Conservation (phyloP, 2,113 vertebrate genomes). For the Oryzias celebensis region DNA sequence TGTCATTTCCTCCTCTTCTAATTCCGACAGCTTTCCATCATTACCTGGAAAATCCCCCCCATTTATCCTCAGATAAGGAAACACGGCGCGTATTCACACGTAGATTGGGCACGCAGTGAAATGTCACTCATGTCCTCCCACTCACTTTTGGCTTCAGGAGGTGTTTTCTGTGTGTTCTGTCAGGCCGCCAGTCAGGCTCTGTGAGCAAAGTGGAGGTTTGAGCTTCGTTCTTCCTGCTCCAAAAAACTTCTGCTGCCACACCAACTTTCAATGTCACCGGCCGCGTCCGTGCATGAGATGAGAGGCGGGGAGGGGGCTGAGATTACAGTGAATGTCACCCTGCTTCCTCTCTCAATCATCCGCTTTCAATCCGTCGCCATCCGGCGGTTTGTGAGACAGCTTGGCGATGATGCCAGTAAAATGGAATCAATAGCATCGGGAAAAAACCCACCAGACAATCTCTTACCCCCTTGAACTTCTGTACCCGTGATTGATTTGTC, state of each 20-base stretch:
- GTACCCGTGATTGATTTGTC: constrained; percentile 78
- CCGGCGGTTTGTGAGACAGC: constrained; percentile 67
- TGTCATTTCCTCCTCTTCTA: constrained; percentile 5
- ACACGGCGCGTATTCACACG: constrained; percentile 5
- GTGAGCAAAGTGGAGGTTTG: constrained; percentile 16
- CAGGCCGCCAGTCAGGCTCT: constrained; percentile 44
- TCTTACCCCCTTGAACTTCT: constrained; percentile 78
- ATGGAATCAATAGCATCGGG: constrained; percentile 77
- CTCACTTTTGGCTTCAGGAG: constrained; percentile 21
- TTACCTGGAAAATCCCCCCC: constrained; percentile 23
- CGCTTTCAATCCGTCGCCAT: constrained; percentile 73
- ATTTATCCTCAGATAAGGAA: constrained; percentile 40
- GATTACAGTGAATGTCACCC: constrained; percentile 77
- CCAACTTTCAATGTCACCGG: constrained; percentile 63
- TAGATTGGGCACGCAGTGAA: constrained; percentile 33
- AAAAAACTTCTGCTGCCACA: constrained; percentile 10
- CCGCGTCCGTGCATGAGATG: constrained; percentile 37
- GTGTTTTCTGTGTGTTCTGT: constrained; percentile 43
- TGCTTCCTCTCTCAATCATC: constrained; percentile 76
- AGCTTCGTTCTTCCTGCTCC: constrained; percentile 35
- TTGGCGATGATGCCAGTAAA: constrained; percentile 77
- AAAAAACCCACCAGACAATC: constrained; percentile 75
- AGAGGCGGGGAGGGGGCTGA: constrained; percentile 36
- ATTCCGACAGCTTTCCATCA: constrained; percentile 28
- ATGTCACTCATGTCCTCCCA: constrained; percentile 33